These are phyloP conservation scores for Mongoloraphidia duomilia DNA, from an alignment of 2,888 invertebrate genomes.

Conservation along the genomic window DNA sequence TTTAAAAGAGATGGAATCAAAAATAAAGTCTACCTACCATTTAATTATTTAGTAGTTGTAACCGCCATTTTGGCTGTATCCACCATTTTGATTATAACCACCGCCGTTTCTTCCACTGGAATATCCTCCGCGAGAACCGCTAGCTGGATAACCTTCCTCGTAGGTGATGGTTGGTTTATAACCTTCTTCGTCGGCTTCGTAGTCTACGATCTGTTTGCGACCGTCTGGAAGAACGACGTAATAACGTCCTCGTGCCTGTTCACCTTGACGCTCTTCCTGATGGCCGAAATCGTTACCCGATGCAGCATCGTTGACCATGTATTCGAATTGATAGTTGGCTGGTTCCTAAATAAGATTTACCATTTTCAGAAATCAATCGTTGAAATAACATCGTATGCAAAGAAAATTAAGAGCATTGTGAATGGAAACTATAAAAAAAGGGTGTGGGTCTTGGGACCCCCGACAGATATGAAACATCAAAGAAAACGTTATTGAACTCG, in stretches of 20 bases:
- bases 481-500: no score
- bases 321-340: slow-evolving; percentile 53
- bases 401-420: not conserved
- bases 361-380: not conserved
- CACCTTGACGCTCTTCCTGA: slow-evolving; percentile 46
- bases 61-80: slow-evolving; percentile 7
- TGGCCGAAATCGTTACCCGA: slow-evolving; percentile 54
- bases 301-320: slow-evolving; percentile 47
- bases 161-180: slow-evolving; percentile 53
- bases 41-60: slow-evolving; percentile 7
- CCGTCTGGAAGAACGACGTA: slow-evolving; percentile 54
- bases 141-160: slow-evolving; percentile 33
- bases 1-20: no score
- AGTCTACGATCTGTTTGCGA: slow-evolving; percentile 51
- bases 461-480: no score
- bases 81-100: slow-evolving; percentile 4
- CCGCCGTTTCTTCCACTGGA: slow-evolving; percentile 15
- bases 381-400: not conserved
- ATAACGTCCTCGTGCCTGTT: slow-evolving; percentile 45
- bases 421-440: not conserved
- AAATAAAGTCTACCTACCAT: no score
- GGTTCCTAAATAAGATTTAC: slow-evolving; percentile 34
- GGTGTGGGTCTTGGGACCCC: no score
- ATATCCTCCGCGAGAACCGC: slow-evolving; percentile 23
- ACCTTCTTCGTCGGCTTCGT: slow-evolving; percentile 53